Evolutionary conservation across 2,113 vertebrate genomes (phyloP), one percentile per base, ranked within the genome.

Genomic region (Labeo catla): DNA sequence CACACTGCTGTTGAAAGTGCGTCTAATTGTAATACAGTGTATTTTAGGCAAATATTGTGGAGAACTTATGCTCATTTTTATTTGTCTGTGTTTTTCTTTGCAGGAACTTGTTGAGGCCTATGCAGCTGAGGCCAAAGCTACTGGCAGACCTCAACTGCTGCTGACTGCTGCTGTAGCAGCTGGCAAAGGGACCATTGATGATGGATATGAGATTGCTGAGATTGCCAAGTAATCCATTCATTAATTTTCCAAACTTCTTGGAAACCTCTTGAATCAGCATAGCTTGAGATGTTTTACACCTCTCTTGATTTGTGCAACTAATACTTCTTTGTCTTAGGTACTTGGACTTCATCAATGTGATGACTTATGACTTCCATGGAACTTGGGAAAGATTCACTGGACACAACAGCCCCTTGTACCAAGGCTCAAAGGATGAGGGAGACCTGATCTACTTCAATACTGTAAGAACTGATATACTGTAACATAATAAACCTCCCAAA

Each of bases 331-430:
- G 23, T 84, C 76, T 39, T 39, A 96, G 96, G 86, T 87, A 89
- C 70, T 88, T 96, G 82, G 91, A 97, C 84, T 96, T 97, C 80
- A 93, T 96, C 89, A 97, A 93, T 81, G 92, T 97, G 10, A 96
- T 97, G 96, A 94, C 95, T 52, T 97, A 97, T 0, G 96, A 97
- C 89, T 94, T 97, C 90, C 95, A 96, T 6, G 95, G 96, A 84
- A 92, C 95, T 8, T 96, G 94, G 95, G 94, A 96, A 43, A 68
- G 2, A 34, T 89, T 91, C 86, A 96, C 96, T 6, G 96, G 96
- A 70, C 95, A 97, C n/a, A 94, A 97, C 91, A 96, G 96, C 82
- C 95, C 96, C 45, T 92, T 97, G 45, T 96, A 87, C 89, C 93
- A 87, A 9, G 94, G 96, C 4, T 91, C 92, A 2, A 0, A 87